Evolutionary conservation across 2,113 vertebrate genomes (phyloP), one percentile per base, ranked within the genome.

Genomic region (Lycocorax pyrrhopterus): DNA sequence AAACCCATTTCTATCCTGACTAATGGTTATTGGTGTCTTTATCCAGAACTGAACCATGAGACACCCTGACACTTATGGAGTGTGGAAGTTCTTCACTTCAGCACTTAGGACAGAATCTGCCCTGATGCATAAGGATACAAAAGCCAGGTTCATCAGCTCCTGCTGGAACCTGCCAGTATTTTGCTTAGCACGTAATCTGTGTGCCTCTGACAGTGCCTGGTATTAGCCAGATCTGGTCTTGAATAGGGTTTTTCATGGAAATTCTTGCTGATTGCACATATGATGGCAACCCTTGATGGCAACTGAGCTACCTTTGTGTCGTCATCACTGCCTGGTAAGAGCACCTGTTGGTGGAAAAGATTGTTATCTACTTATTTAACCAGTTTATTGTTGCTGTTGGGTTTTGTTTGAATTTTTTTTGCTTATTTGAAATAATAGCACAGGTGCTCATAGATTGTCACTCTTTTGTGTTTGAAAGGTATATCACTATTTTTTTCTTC

Each of bases 41-140:
- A 27, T 43, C 16, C 21, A 79, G 74, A 67, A 56, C 20, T 64
- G 53, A 77, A 51, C 9, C 20, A 19, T 25, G 44, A 82, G 39
- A 46, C 12, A 51, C 3, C 4, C 15, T 82, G 56, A 67, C 16
- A n/a, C 29, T 44, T 53, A 16, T 0, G 0, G 32, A 46, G 4
- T 2, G 0, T 55, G 30, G 16, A 82, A 79, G 12, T 79, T 25
- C 30, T 82, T 41, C 52, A 63, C 19, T 82, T 68, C 51, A 85
- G 30, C 56, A 43, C 4, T 1, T 32, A 22, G 32, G 27, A 41
- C 12, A 74, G 46, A 77, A 49, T 62, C 55, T 84, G 43, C 30
- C 23, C 39, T 53, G 12, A 25, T 53, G 39, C 16, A 13, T 12
- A 52, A 46, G 12, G 18, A 6, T 0, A 1, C 33, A 75, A 75